Percentiles rank a stretch among this genome's conserved stretches.
phyloP scores from a whole-genome alignment of 2,113 vertebrate genomes.

The Anseranas semipalmata region DNA sequence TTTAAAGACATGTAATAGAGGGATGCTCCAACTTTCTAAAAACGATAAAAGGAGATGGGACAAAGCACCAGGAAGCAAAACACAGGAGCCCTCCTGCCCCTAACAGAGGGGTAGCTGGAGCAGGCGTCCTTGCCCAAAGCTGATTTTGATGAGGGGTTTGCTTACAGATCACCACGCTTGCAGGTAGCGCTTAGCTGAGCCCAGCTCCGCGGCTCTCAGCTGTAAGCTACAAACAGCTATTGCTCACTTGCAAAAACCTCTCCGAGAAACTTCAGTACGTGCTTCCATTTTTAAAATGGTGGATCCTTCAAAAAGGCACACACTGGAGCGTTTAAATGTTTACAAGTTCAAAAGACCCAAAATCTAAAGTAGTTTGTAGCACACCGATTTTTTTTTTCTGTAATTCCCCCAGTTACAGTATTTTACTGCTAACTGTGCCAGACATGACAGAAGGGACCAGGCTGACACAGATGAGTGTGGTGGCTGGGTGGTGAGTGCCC shows the following conservation, averaged over 20 bases:
- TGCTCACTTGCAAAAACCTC: neutral
- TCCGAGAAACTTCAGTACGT: accelerated
- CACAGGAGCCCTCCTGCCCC: neutral
- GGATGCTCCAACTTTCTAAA: neutral
- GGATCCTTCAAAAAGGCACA: neutral
- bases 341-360: neutral
- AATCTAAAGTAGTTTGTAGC: neutral
- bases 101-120: neutral
- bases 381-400: too few relatives aligned
- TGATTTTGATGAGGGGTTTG: neutral
- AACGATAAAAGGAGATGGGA: neutral
- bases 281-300: neutral
- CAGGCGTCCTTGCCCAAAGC: neutral
- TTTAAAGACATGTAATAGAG: neutral
- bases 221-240: neutral
- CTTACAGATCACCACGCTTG: neutral
- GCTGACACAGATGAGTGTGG: accelerated
- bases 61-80: neutral
- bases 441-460: accelerated
- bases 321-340: neutral
- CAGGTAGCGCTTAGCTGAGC: neutral
- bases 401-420: too few relatives aligned
- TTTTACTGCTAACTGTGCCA: neutral
- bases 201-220: too few relatives aligned
- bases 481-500: neutral